These are phyloP conservation scores for Eolophus roseicapilla DNA, from an alignment of 2,113 vertebrate genomes.

Conservation along the genomic window DNA sequence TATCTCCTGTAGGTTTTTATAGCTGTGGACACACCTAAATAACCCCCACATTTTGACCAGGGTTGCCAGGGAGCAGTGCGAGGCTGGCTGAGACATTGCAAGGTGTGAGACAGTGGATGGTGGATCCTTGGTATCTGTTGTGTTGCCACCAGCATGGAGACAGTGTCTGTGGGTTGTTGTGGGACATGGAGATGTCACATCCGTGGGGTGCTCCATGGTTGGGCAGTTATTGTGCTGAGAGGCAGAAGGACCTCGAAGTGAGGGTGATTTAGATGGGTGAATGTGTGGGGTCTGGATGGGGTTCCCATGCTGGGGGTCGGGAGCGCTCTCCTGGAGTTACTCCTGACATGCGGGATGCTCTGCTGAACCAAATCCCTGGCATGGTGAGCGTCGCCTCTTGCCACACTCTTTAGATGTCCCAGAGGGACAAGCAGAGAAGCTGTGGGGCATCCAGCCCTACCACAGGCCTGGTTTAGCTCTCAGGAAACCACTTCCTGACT, in stretches of 20 bases:
- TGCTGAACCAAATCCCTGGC: background rate
- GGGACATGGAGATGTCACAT: rapidly evolving
- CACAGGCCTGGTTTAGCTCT: slow-evolving; percentile 12
- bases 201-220: rapidly evolving
- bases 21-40: slow-evolving; percentile 12
- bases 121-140: background rate
- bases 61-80: background rate
- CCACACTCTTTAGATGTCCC: background rate
- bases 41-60: background rate
- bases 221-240: background rate
- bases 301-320: background rate
- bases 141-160: background rate
- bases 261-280: background rate
- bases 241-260: background rate
- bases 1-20: slow-evolving; percentile 57
- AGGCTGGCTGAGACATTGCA: background rate
- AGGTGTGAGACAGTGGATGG: background rate
- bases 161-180: background rate
- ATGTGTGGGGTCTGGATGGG: background rate
- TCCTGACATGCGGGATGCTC: background rate
- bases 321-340: background rate
- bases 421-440: background rate
- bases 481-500: slow-evolving; percentile 24
- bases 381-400: background rate
- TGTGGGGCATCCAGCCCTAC: background rate